A percentile compares a stretch with the other conserved stretches of the same genome.
These are phyloP conservation scores for Lydus trimaculatus DNA, from an alignment of 2,888 invertebrate species.

Conservation along the genomic window DNA sequence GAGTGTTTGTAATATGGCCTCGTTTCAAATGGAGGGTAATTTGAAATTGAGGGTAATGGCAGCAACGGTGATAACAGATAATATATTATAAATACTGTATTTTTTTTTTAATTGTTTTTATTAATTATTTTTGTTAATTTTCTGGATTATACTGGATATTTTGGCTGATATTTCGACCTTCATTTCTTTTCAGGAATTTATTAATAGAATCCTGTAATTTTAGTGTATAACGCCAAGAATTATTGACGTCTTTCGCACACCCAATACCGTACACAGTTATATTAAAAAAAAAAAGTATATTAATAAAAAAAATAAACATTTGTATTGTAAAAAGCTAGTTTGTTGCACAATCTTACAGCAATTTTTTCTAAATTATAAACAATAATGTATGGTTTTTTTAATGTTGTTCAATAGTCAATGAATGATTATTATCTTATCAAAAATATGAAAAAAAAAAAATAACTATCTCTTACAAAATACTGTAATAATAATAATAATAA, in stretches of 20 bases:
- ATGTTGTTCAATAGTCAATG: neutral
- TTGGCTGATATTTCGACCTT: neutral
- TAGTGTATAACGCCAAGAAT: neutral
- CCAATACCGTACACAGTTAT: neutral
- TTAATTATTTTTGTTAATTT: no score
- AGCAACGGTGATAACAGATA: no score
- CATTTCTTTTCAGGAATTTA: neutral
- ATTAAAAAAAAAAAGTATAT: neutral
- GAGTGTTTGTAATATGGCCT: no score
- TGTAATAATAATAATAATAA: no score
- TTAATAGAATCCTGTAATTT: neutral
- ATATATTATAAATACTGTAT: no score
- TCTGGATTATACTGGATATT: no score
- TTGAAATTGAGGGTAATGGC: no score
- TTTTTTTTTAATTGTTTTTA: no score
- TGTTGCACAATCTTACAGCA: no score
- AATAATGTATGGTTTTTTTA: no score
- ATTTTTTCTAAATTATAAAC: no score
- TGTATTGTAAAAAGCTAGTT: neutral
- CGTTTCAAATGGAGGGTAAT: no score
- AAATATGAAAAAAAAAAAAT: neutral
- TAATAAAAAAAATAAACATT: neutral
- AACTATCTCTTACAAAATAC: neutral
- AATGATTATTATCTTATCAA: neutral
- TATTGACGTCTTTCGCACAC: neutral